Base-by-base conservation (phyloP, 2,797 vertebrate species). In the Paratrypauchen microcephalus region DNA sequence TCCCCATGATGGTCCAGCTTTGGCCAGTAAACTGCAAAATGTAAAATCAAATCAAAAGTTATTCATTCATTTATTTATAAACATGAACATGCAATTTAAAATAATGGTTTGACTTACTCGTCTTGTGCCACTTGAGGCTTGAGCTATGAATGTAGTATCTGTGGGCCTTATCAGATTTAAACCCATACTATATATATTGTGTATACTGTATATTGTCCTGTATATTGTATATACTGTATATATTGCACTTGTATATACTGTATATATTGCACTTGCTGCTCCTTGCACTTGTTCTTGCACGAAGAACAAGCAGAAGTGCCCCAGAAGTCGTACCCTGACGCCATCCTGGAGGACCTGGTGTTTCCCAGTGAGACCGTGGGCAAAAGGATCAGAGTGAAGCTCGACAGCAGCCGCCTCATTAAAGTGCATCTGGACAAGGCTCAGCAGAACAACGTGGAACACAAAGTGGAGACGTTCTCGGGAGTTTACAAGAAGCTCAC, bases 401-500 rank as follows among this genome's bases (percentile, higher is more conserved):
- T 97, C 91, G 97, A 99, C 5, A 95, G 95, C 94, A 98, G 96
- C 91, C 90, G 97, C 75, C 97, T 99, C 87, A 98, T 99, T 87
- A 99, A 98, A 93, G 97, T 99, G 67, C 97, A 99, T 18, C 91
- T 99, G 91, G 97, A 99, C 92, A 99, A 98, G 90, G 97, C 97
- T 15, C 97, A 99, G 91, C 97, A 99, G 92, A 99, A 98, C 91
- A 99, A 99, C 39, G 97, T 99, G 66, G 97, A 99, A 92, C 97
- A 99, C 93, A 98, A 99, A 95, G 97, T 99, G 70, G 97, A 99
- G 90, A 99, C 97, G 48, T 99, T 98, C 89, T 95, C 97, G 84
- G 97, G 97, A 81, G 97, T 99, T 84, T 99, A 99, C 92, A 99
- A 99, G 95, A 99, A 99, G 90, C 97, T 99, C 91, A 99, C 97